Evolutionary conservation across 2,113 vertebrate species (phyloP).

Genomic region (Nothoprocta pentlandii): DNA sequence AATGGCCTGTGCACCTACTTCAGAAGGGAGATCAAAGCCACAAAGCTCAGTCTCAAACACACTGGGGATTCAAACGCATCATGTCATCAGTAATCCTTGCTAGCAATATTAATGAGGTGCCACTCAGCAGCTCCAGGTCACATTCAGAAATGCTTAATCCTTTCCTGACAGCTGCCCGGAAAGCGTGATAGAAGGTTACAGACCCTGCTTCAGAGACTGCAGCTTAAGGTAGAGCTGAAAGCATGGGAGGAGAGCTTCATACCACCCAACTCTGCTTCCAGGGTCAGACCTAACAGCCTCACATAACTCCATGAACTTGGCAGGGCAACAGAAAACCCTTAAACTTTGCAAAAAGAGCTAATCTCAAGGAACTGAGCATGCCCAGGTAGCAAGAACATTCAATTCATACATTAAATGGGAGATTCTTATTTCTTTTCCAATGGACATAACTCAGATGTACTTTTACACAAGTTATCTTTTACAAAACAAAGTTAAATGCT

Average conservation of each 20-base stretch:
- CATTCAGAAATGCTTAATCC: no score
- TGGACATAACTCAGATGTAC: not conserved
- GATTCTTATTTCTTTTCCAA: not conserved
- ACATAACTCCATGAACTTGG: not conserved
- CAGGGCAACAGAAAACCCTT: not conserved
- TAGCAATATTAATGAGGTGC: no score
- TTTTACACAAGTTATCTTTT: not conserved
- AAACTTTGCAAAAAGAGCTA: not conserved
- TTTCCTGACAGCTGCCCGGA: no score
- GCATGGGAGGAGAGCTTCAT: not conserved
- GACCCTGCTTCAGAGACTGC: not conserved
- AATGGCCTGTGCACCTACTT: no score
- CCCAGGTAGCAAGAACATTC: not conserved
- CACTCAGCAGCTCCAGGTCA: no score
- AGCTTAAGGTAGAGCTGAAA: not conserved
- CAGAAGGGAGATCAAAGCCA: no score
- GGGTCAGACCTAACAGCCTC: not conserved
- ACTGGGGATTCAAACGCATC: no score
- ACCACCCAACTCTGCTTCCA: not conserved
- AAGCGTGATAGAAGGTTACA: accelerated
- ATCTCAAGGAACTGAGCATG: not conserved
- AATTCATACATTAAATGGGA: not conserved
- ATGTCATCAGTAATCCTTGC: no score
- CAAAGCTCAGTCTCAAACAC: no score
- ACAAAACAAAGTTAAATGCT: not conserved